phyloP scores from a whole-genome alignment of 2,113 vertebrate genomes.

The Chamaea fasciata region DNA sequence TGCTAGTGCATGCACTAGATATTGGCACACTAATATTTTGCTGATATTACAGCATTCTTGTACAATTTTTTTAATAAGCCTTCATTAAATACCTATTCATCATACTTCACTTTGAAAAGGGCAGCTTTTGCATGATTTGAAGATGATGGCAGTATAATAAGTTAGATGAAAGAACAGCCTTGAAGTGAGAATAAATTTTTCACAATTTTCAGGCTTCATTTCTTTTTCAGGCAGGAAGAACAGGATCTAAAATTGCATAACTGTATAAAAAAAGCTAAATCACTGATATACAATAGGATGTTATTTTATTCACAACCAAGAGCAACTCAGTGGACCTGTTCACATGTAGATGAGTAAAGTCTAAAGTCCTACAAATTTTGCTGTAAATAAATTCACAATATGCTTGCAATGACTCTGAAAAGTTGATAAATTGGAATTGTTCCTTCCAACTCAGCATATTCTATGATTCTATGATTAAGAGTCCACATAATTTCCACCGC shows the following conservation, averaged over 20 bases:
- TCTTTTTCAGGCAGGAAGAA: neutral
- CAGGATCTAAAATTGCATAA: neutral
- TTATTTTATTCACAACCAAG: neutral
- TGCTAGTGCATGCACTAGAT: neutral
- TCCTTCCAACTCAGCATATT: neutral
- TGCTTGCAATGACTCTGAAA: neutral
- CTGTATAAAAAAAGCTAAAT: neutral
- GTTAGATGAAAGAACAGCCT: neutral
- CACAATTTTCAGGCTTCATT: slow-evolving; percentile 8
- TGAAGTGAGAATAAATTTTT: neutral
- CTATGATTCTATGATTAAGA: neutral
- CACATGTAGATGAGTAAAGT: neutral
- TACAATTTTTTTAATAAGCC: neutral
- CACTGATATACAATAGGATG: neutral
- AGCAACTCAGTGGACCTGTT: neutral
- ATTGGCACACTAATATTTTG: neutral
- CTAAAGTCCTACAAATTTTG: neutral
- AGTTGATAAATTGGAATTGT: neutral
- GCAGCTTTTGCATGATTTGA: neutral
- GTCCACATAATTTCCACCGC: neutral
- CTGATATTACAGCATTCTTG: neutral
- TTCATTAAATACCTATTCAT: slow-evolving; percentile 8
- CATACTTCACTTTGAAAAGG: neutral
- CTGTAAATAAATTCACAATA: neutral
- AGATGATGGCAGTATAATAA: neutral